These are phyloP conservation scores for Cepaea nemoralis DNA, from an alignment of 1,140 invertebrate species.

Conservation along the genomic window DNA sequence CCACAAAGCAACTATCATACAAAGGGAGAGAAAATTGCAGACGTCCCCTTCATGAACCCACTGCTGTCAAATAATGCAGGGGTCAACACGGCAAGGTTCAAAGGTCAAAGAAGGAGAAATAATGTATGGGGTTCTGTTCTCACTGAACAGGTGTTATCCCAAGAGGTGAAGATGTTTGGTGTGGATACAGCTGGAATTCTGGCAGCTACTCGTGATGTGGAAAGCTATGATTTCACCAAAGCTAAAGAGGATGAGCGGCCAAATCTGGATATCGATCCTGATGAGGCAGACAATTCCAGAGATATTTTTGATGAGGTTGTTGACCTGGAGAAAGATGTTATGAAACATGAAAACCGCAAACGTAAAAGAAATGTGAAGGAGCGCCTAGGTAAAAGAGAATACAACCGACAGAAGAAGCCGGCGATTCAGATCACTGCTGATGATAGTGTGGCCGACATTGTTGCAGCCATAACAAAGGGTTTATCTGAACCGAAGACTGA, in stretches of 20 bases:
- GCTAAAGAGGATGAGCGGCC: slow-evolving; percentile 50
- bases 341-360: slow-evolving; percentile 18
- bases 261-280: slow-evolving; percentile 30
- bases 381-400: slow-evolving; percentile 43
- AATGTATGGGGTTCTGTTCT: slow-evolving; percentile 61
- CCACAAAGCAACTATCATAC: neutral
- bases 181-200: slow-evolving; percentile 45
- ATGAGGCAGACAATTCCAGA: slow-evolving; percentile 37
- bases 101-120: slow-evolving; percentile 46
- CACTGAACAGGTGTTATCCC: slow-evolving; percentile 55
- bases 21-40: neutral
- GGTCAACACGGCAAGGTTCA: neutral
- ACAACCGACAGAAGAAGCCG: slow-evolving; percentile 42
- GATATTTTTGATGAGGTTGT: slow-evolving; percentile 50
- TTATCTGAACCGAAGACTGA: slow-evolving; percentile 60
- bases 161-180: slow-evolving; percentile 50
- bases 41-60: slow-evolving; percentile 33
- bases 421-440: slow-evolving; percentile 45
- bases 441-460: slow-evolving; percentile 45
- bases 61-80: neutral
- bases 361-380: slow-evolving; percentile 38
- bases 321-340: slow-evolving; percentile 42
- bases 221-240: slow-evolving; percentile 58
- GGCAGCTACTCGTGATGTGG: slow-evolving; percentile 50
- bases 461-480: slow-evolving; percentile 48